Percentiles rank a stretch among this genome's conserved stretches.
phyloP scores from a whole-genome alignment of 2,888 invertebrate genomes.

The Hypolimnas misippus region DNA sequence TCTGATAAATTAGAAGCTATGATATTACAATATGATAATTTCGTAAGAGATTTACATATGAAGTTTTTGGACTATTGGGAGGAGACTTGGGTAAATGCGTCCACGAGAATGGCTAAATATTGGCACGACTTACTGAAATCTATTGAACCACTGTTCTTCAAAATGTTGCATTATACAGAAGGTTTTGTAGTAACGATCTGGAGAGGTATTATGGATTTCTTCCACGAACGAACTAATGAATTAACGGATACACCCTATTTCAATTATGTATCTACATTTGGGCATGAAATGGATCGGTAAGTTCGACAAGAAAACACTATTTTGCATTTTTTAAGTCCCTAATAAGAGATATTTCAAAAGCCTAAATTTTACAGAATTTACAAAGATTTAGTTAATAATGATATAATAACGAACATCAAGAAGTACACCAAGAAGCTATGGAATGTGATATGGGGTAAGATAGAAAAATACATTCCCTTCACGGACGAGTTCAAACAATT shows the following conservation, averaged over 20 bases:
- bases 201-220: slow-evolving; percentile 90
- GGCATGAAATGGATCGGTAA: slow-evolving; percentile 89
- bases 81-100: slow-evolving; percentile 88
- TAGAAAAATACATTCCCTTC: slow-evolving; percentile 76
- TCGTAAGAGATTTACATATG: slow-evolving; percentile 90
- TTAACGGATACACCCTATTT: slow-evolving; percentile 92
- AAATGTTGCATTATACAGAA: slow-evolving; percentile 90
- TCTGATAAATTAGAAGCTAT: slow-evolving; percentile 87
- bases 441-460: slow-evolving; percentile 75
- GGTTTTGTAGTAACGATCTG: slow-evolving; percentile 89
- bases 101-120: slow-evolving; percentile 85
- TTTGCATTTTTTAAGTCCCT: neutral
- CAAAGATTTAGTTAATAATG: slow-evolving; percentile 90
- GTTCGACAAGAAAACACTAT: slow-evolving; percentile 35
- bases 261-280: slow-evolving; percentile 90
- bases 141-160: slow-evolving; percentile 91
- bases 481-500: slow-evolving; percentile 72
- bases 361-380: slow-evolving; percentile 82
- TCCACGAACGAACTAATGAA: slow-evolving; percentile 91
- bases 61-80: slow-evolving; percentile 86
- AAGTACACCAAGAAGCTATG: slow-evolving; percentile 89
- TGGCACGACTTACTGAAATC: slow-evolving; percentile 89
- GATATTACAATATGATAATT: slow-evolving; percentile 90
- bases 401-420: slow-evolving; percentile 89
- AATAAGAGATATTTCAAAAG: neutral